Conservation (phyloP, 2,113 vertebrate species). For the Sigmodon hispidus region DNA sequence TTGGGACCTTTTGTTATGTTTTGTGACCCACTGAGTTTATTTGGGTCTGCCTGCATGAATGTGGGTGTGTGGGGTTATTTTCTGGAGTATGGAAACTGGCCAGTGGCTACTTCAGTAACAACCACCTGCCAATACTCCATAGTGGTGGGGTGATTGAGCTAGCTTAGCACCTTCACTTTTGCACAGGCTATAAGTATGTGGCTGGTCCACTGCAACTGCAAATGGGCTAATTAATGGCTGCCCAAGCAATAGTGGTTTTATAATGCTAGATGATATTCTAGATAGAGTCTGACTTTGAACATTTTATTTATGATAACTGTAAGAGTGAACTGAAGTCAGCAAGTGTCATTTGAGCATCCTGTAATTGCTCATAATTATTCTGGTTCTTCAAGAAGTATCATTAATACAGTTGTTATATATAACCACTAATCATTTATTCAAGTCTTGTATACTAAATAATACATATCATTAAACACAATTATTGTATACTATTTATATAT, state of each 20-base stretch:
- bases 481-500: not conserved
- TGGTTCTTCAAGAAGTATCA: not conserved
- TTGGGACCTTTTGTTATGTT: too few species aligned
- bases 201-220: constrained; percentile 79
- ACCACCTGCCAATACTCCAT: not conserved
- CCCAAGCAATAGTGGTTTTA: constrained; percentile 34
- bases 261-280: constrained; percentile 54
- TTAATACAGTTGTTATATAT: not conserved
- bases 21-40: not conserved
- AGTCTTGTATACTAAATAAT: not conserved
- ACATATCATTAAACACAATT: not conserved
- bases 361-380: not conserved
- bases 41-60: not conserved
- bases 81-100: not conserved
- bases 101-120: not conserved
- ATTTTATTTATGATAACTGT: not conserved
- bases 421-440: not conserved
- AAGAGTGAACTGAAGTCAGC: constrained; percentile 34
- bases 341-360: not conserved
- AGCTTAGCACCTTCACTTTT: not conserved
- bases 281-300: constrained; percentile 37
- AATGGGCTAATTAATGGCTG: constrained; percentile 69
- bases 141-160: not conserved
- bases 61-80: not conserved
- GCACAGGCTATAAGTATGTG: constrained; percentile 76